A percentile compares a stretch with the other conserved stretches of the same genome.
These are phyloP conservation scores for Catocala sponsa DNA, from an alignment of 2,888 invertebrate species.

Conservation along the genomic window DNA sequence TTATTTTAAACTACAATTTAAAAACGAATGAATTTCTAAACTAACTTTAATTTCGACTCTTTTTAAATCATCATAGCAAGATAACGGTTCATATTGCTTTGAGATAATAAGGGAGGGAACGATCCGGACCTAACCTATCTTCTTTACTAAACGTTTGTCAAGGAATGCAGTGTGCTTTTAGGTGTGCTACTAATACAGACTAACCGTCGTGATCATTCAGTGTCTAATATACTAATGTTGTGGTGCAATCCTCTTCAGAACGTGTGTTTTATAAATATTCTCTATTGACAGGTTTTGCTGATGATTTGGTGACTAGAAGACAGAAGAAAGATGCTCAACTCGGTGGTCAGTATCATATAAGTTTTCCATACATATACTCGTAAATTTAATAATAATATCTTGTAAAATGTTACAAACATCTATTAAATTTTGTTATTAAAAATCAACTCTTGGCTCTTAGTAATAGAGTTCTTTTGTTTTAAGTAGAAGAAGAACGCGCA, in stretches of 20 bases:
- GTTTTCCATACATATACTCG: background rate
- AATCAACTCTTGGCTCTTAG: too few relatives aligned
- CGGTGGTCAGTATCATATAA: conserved; percentile 74
- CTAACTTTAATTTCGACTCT: background rate
- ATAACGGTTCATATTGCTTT: background rate
- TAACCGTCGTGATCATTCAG: conserved; percentile 66
- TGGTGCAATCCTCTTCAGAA: conserved; percentile 14
- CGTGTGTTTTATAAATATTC: conserved; percentile 31
- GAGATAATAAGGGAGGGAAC: conserved; percentile 56
- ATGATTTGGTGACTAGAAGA: conserved; percentile 85
- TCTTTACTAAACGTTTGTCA: conserved; percentile 65
- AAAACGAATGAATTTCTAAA: background rate
- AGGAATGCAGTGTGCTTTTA: conserved; percentile 82
- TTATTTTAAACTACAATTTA: background rate
- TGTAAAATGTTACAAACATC: too few relatives aligned
- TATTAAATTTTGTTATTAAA: too few relatives aligned
- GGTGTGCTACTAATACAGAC: conserved; percentile 82
- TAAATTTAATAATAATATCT: too few relatives aligned
- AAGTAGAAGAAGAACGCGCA: conserved; percentile 94
- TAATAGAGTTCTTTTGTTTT: conserved; percentile 55
- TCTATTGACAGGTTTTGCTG: conserved; percentile 81
- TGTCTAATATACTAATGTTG: conserved; percentile 71
- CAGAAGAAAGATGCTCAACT: conserved; percentile 86
- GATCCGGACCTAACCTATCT: conserved; percentile 64
- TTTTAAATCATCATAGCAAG: background rate